A percentile compares a stretch with the other conserved stretches of the same genome.
These are phyloP conservation scores for Conchocele bisecta DNA, from an alignment of 2,888 invertebrate genomes.

Conservation along the genomic window DNA sequence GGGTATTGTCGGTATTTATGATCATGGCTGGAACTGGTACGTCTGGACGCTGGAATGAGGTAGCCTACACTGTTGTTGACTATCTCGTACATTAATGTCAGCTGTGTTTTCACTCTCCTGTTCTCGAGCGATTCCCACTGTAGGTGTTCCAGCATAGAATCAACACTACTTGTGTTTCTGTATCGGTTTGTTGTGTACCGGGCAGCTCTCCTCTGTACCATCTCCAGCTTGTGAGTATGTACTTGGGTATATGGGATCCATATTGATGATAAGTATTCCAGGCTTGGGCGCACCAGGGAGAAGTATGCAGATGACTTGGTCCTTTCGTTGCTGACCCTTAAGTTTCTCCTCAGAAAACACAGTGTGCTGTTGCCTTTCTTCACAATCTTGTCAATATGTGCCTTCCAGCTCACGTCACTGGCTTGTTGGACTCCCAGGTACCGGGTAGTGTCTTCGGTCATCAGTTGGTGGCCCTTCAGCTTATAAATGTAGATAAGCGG, in stretches of 20 bases:
- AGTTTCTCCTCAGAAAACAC: slow-evolving; percentile 10
- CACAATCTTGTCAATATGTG: slow-evolving; percentile 9
- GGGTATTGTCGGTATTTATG: no score
- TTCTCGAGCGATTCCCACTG: not conserved
- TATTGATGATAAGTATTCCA: no score
- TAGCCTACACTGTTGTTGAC: no score
- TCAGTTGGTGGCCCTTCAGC: slow-evolving; percentile 3
- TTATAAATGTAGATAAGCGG: slow-evolving; percentile 8
- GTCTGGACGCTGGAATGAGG: no score
- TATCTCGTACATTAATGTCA: no score
- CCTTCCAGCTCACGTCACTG: slow-evolving; percentile 3
- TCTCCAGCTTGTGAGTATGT: not conserved
- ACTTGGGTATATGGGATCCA: not conserved
- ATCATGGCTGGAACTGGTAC: no score
- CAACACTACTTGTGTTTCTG: no score
- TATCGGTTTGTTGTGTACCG: not conserved
- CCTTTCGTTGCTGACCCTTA: not conserved
- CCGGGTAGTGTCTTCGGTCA: slow-evolving; percentile 5
- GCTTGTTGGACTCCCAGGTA: slow-evolving; percentile 15
- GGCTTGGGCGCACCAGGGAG: not conserved
- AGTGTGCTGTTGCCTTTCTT: slow-evolving; percentile 7
- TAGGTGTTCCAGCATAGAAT: no score
- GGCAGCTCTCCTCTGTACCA: slow-evolving; percentile 1
- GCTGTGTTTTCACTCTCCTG: not conserved
- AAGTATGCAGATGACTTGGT: not conserved